Base-by-base conservation (phyloP, 1,140 invertebrate species). In the Hormaphis cornu region DNA sequence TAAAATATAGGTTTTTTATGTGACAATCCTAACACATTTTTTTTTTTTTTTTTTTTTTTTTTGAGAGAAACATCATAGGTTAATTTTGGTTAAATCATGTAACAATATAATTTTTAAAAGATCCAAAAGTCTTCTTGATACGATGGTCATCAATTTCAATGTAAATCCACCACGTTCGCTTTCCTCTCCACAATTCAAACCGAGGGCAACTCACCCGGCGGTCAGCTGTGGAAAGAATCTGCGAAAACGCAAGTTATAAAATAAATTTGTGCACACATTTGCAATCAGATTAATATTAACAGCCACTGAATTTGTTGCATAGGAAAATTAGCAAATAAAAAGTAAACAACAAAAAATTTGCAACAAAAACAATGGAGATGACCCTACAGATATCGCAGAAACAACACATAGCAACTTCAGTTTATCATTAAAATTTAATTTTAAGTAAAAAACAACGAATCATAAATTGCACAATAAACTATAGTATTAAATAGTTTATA, bases 211-310 rank as follows among this genome's bases (percentile, higher is more conserved):
- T 58, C 53, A 70, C 69, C 69, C 69, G 54, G 69, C 69, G 66
- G 63, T 69, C 69, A 73, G 73, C 73, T 74, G 73, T 74, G 73
- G 72, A 74, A 74, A 73, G 72, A 70, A 75, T 75, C 75, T 76
- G 74, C 74, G 75, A 75, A 74, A 74, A 74, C 71, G 73, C 72
- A 74, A 75, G 70, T 73, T 71, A 71, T 74, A 73, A 75, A 74
- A 70, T 69, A 72, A 63, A 71, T 73, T 74, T 73, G 71, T 24
- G 20, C 44, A 1, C 30, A 48, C 10, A 66, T 48, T 66, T 63
- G 24, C 28, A 46, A 10, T 66, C 16, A 30, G 28, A 33, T 66
- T 50, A 66, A 35, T 30, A 66, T 48, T 50, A 66, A 61, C 24
- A 28, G 33, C 18, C 18, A 66, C 46, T 50, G 61, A 37, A 14